phyloP scores from a whole-genome alignment of 2,888 invertebrate species.

The Abrostola triplasia region DNA sequence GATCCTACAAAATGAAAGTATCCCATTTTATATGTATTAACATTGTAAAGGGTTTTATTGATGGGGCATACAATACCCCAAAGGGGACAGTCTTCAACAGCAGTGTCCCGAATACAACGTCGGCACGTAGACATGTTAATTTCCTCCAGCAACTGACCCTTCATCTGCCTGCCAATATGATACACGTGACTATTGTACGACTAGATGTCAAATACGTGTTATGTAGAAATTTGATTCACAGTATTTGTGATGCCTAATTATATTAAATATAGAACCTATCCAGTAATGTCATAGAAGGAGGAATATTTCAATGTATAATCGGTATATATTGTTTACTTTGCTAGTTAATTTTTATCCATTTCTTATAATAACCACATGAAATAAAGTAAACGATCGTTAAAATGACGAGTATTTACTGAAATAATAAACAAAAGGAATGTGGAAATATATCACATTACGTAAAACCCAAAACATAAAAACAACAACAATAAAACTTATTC shows the following conservation, averaged over 20 bases:
- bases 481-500: constrained; percentile 15
- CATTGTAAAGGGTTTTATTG: constrained; percentile 16
- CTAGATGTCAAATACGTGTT: neutral
- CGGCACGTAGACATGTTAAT: constrained; percentile 67
- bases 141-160: constrained; percentile 64
- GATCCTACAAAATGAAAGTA: neutral
- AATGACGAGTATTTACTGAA: no score
- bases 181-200: constrained; percentile 7
- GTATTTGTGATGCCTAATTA: no score
- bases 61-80: constrained; percentile 20
- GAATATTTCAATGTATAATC: no score
- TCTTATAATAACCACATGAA: no score
- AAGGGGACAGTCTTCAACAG: constrained; percentile 48
- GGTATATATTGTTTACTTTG: no score
- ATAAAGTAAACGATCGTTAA: no score
- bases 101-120: constrained; percentile 54
- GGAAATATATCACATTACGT: constrained; percentile 7
- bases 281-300: no score
- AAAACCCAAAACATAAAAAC: constrained; percentile 8
- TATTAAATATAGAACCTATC: no score
- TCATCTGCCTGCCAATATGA: constrained; percentile 52
- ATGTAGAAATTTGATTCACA: no score
- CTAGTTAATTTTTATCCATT: no score
- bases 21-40: neutral
- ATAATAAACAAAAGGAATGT: no score